These are phyloP conservation scores for Protophormia terraenovae DNA, from an alignment of 2,888 invertebrate species.

Conservation along the genomic window DNA sequence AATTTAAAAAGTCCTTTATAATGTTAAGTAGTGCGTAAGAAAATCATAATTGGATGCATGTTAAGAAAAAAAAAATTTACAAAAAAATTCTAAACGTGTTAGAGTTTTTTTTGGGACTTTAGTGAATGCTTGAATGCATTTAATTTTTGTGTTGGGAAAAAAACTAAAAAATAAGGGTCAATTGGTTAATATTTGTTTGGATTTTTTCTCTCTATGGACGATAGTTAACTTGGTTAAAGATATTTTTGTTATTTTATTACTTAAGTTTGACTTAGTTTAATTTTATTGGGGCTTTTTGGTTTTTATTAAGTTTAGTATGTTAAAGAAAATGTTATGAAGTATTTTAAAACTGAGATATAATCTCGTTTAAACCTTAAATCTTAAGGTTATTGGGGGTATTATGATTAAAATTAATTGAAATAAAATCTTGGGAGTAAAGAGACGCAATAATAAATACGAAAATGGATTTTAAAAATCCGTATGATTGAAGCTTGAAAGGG, in stretches of 20 bases:
- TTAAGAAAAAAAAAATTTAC: not conserved
- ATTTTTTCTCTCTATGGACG: not conserved
- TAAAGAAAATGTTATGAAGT: no score
- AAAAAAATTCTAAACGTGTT: conserved; percentile 17
- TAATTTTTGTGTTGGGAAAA: not conserved
- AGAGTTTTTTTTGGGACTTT: not conserved
- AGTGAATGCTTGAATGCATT: conserved; percentile 55
- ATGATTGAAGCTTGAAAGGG: no score
- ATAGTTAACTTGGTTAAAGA: not conserved
- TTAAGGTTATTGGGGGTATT: no score
- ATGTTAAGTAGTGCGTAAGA: conserved; percentile 62
- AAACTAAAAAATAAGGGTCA: conserved; percentile 33
- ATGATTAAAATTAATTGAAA: no score
- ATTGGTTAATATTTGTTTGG: not conserved
- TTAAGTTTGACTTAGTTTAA: not conserved
- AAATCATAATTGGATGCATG: conserved; percentile 55
- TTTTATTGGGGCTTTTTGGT: not conserved
- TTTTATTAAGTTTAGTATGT: not conserved
- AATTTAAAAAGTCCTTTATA: conserved; percentile 36
- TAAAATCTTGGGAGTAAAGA: no score
- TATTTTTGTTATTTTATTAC: not conserved
- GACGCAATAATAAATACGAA: no score
- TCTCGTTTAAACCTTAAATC: no score
- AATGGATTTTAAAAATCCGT: no score
- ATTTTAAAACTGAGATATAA: no score